These are phyloP conservation scores for Tapera naevia DNA, from an alignment of 2,797 vertebrate genomes.

Conservation along the genomic window DNA sequence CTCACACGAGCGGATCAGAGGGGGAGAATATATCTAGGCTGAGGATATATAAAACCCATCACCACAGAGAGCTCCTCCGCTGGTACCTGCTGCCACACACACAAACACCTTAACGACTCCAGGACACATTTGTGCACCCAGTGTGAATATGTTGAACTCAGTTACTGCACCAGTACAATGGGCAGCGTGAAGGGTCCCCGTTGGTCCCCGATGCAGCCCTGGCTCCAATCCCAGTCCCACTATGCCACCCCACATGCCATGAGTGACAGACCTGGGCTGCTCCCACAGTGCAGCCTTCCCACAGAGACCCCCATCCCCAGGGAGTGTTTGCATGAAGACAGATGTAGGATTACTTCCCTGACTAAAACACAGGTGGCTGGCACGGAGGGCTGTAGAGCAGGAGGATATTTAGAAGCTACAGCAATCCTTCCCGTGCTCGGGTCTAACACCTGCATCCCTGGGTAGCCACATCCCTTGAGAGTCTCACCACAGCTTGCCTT, in stretches of 20 bases:
- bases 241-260: neutral
- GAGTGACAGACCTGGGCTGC: neutral
- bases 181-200: fast-evolving
- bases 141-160: neutral
- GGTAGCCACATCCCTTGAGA: neutral
- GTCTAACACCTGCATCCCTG: neutral
- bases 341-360: neutral
- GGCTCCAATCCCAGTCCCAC: neutral
- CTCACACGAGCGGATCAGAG: too few relatives aligned
- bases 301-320: fast-evolving
- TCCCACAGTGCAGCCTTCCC: neutral
- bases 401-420: neutral
- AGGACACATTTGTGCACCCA: fast-evolving
- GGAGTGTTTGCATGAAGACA: neutral
- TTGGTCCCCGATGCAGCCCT: neutral
- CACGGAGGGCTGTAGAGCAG: fast-evolving
- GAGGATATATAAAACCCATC: neutral
- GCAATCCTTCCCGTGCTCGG: neutral
- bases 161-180: fast-evolving
- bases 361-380: neutral
- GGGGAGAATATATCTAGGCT: neutral
- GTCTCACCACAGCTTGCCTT: neutral
- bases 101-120: neutral
- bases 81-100: neutral
- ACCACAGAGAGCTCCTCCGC: neutral